phyloP scores from a whole-genome alignment of 2,797 vertebrate genomes.

The Enoplosus armatus region DNA sequence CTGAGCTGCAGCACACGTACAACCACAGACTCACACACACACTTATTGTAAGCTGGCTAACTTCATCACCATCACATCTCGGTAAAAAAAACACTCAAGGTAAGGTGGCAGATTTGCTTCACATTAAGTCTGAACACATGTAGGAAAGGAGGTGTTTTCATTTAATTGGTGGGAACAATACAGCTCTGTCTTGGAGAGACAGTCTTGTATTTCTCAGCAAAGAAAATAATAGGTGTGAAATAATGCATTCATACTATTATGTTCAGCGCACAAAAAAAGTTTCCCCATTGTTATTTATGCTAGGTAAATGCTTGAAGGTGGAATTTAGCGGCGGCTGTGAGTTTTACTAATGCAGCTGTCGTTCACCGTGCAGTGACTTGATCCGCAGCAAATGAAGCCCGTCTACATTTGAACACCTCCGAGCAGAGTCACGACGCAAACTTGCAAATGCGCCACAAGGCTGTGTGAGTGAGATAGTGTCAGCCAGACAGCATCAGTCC shows the following conservation, averaged over 20 bases:
- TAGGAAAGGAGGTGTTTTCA: background rate
- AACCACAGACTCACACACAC: background rate
- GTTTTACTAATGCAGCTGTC: constrained; percentile 20
- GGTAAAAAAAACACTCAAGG: background rate
- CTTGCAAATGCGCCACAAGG: constrained; percentile 31
- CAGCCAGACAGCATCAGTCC: constrained; percentile 62
- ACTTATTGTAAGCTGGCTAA: background rate
- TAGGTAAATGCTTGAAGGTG: background rate
- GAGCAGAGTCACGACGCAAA: constrained; percentile 39
- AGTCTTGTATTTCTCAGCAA: too few species aligned
- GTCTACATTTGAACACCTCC: constrained; percentile 29
- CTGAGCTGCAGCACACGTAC: background rate
- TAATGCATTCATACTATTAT: background rate
- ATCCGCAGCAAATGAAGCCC: constrained; percentile 31
- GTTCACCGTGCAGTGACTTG: constrained; percentile 6
- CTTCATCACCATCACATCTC: background rate
- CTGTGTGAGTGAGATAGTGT: constrained; percentile 58
- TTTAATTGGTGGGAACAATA: constrained; percentile 2
- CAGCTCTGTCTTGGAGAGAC: background rate
- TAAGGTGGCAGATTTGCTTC: background rate
- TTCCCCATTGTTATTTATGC: background rate
- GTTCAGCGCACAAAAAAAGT: background rate
- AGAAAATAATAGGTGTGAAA: background rate
- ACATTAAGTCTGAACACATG: constrained; percentile 11
- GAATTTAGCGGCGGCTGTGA: background rate